A percentile compares a stretch with the other conserved stretches of the same genome.
These are phyloP conservation scores for Murina feae DNA, from an alignment of 2,113 vertebrate genomes.

Conservation along the genomic window DNA sequence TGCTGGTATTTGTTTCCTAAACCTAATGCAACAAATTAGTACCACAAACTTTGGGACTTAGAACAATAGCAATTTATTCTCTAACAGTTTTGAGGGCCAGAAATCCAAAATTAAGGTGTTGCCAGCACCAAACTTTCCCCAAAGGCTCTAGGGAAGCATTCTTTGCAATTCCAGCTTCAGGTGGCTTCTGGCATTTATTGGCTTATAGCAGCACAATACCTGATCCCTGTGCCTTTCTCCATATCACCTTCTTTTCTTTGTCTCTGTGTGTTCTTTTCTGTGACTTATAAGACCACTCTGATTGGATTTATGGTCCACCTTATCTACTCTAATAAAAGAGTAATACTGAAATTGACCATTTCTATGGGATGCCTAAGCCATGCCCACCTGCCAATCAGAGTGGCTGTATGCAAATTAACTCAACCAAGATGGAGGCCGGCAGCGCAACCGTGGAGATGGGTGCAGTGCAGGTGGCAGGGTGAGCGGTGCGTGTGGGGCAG, in stretches of 20 bases:
- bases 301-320: background rate
- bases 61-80: background rate
- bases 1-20: background rate
- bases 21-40: background rate
- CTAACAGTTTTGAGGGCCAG: background rate
- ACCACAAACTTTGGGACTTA: background rate
- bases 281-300: background rate
- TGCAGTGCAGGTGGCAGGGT: too few species aligned
- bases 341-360: too few species aligned
- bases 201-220: background rate
- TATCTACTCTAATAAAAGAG: too few species aligned
- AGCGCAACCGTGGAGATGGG: too few species aligned
- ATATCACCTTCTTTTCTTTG: background rate
- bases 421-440: too few species aligned
- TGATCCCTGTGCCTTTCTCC: background rate
- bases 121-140: too few species aligned
- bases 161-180: background rate
- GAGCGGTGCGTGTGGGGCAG: too few species aligned
- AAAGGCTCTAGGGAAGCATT: background rate
- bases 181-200: background rate
- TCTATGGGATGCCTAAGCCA: too few species aligned
- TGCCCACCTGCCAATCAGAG: too few species aligned
- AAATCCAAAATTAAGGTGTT: background rate
- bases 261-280: background rate
- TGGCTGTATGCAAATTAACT: too few species aligned